phyloP scores from a whole-genome alignment of 2,888 invertebrate genomes.

The Aphidoletes aphidimyza region DNA sequence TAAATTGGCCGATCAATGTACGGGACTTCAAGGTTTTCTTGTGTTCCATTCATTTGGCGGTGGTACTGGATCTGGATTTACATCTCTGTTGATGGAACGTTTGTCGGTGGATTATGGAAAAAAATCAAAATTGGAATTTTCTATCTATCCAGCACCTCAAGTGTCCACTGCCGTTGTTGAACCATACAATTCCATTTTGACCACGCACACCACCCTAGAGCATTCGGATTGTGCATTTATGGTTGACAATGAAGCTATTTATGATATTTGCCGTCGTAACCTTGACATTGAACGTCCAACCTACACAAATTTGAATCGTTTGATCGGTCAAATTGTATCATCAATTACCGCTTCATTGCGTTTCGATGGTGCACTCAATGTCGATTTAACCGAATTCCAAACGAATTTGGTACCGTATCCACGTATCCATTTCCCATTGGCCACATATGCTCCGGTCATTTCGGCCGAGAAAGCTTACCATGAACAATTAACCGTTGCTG shows the following conservation, averaged over 20 bases:
- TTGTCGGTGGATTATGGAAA: constrained; percentile 93
- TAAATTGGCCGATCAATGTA: constrained; percentile 87
- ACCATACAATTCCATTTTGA: constrained; percentile 93
- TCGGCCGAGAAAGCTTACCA: constrained; percentile 94
- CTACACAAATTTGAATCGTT: constrained; percentile 86
- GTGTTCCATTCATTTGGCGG: constrained; percentile 93
- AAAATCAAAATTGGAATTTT: constrained; percentile 92
- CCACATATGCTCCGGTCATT: constrained; percentile 91
- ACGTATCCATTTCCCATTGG: constrained; percentile 93
- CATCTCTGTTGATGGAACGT: constrained; percentile 90
- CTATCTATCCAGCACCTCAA: constrained; percentile 94
- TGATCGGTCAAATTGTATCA: constrained; percentile 89
- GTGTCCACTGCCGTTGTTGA: constrained; percentile 85
- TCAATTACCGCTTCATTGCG: constrained; percentile 93
- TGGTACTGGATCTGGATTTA: constrained; percentile 93
- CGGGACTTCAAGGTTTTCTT: constrained; percentile 86
- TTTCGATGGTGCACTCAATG: constrained; percentile 92
- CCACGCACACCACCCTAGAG: constrained; percentile 88
- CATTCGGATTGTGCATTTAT: constrained; percentile 92
- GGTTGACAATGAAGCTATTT: constrained; percentile 92
- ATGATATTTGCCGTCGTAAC: constrained; percentile 88
- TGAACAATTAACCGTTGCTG: constrained; percentile 88
- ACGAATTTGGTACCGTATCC: constrained; percentile 94
- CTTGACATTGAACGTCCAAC: constrained; percentile 86
- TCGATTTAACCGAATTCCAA: constrained; percentile 94